Percentiles rank a stretch among this genome's conserved stretches.
These are phyloP conservation scores for Lepisosteus oculatus DNA, from an alignment of 2,113 vertebrate genomes.

Conservation along the genomic window DNA sequence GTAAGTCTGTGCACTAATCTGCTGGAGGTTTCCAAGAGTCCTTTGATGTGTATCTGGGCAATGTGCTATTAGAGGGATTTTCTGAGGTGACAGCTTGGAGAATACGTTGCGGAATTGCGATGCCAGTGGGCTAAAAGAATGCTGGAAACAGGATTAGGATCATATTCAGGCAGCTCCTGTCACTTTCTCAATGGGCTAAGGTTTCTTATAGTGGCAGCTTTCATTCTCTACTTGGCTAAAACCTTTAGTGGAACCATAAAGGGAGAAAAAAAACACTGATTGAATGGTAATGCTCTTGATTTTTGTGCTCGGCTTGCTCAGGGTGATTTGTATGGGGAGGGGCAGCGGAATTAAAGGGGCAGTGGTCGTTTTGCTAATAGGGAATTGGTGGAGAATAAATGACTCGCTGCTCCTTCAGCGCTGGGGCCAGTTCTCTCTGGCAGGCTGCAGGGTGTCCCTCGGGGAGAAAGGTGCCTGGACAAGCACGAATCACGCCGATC, in stretches of 20 bases:
- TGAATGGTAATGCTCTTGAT: constrained; percentile 65
- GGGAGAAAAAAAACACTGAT: constrained; percentile 49
- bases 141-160: constrained; percentile 91
- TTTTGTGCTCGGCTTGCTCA: constrained; percentile 53
- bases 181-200: constrained; percentile 77
- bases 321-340: constrained; percentile 44
- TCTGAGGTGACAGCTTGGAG: constrained; percentile 73
- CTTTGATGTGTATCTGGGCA: constrained; percentile 85
- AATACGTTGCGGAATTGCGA: constrained; percentile 76
- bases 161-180: constrained; percentile 88
- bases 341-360: constrained; percentile 46
- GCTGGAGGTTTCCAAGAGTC: constrained; percentile 71
- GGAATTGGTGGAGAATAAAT: not conserved
- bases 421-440: constrained; percentile 10
- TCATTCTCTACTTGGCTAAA: constrained; percentile 65
- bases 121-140: constrained; percentile 76
- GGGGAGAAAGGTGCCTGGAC: not conserved
- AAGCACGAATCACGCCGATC: not conserved
- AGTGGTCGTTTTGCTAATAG: constrained; percentile 34
- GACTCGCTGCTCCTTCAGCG: not conserved
- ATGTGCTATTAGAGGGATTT: constrained; percentile 84
- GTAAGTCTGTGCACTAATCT: constrained; percentile 48
- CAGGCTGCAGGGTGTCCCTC: constrained; percentile 4
- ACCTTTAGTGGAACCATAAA: constrained; percentile 75
- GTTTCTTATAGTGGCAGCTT: constrained; percentile 77